phyloP scores from a whole-genome alignment of 2,888 invertebrate species.

The Zaprionus obscuricornis region DNA sequence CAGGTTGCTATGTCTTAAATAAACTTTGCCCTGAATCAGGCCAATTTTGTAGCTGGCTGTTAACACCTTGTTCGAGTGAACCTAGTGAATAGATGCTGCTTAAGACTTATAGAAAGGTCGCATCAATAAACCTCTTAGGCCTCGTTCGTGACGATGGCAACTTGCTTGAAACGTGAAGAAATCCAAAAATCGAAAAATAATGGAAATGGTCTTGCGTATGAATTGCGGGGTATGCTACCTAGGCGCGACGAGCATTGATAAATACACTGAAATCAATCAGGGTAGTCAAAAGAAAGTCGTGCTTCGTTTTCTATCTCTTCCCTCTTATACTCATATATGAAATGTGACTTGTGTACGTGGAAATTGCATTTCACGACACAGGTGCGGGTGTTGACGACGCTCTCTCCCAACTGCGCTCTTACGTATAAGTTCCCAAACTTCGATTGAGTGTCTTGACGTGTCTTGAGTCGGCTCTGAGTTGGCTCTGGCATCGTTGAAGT shows the following conservation, averaged over 20 bases:
- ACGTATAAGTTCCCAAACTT: no score
- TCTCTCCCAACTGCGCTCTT: neutral
- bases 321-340: no score
- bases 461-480: neutral
- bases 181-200: slow-evolving; percentile 1
- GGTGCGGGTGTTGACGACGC: slow-evolving; percentile 10
- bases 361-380: slow-evolving; percentile 69
- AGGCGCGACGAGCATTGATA: slow-evolving; percentile 22
- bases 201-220: slow-evolving; percentile 4
- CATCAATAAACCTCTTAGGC: slow-evolving; percentile 53
- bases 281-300: slow-evolving; percentile 53
- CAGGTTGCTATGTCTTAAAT: no score
- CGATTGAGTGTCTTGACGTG: no score
- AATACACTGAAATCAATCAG: slow-evolving; percentile 65
- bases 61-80: slow-evolving; percentile 21
- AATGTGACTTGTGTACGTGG: slow-evolving; percentile 68
- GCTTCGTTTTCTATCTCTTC: no score
- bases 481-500: slow-evolving; percentile 40
- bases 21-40: no score
- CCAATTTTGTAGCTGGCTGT: no score
- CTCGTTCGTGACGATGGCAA: slow-evolving; percentile 41
- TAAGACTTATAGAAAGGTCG: slow-evolving; percentile 35
- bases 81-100: slow-evolving; percentile 2
- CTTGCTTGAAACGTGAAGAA: slow-evolving; percentile 26
- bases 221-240: neutral